phyloP scores from a whole-genome alignment of 1,140 invertebrate genomes.

The Vollenhovia emeryi region DNA sequence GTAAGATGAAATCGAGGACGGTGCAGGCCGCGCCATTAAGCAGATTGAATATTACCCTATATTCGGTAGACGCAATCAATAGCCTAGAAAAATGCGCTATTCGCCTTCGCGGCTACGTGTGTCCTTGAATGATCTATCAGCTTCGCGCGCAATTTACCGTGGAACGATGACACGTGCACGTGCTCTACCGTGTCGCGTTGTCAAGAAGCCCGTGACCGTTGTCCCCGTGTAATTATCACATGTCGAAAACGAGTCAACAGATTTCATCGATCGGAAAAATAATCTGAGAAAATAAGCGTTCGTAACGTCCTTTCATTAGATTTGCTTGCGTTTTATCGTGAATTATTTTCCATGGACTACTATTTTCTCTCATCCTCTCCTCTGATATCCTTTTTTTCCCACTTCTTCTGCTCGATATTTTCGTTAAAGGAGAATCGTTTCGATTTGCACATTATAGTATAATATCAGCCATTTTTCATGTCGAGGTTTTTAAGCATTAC shows the following conservation, averaged over 20 bases:
- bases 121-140: slow-evolving; percentile 70
- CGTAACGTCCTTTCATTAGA: not conserved
- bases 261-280: not conserved
- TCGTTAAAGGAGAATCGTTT: not conserved
- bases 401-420: not conserved
- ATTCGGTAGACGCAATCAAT: slow-evolving; percentile 78
- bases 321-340: not conserved
- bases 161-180: slow-evolving; percentile 42
- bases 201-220: slow-evolving; percentile 23
- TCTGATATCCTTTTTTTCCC: not conserved
- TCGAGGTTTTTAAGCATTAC: not conserved
- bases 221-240: not conserved
- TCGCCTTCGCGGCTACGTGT: slow-evolving; percentile 57
- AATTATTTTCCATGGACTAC: not conserved
- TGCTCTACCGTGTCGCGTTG: not conserved
- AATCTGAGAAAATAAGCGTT: not conserved
- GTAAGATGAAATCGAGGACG: slow-evolving; percentile 76
- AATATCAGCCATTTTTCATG: not conserved
- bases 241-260: not conserved
- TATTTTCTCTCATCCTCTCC: not conserved
- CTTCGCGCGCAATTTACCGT: slow-evolving; percentile 66
- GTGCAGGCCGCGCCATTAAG: slow-evolving; percentile 73
- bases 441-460: not conserved
- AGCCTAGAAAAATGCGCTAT: slow-evolving; percentile 72
- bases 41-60: slow-evolving; percentile 81